phyloP scores from a whole-genome alignment of 2,113 vertebrate species.

The Amphilophus citrinellus region DNA sequence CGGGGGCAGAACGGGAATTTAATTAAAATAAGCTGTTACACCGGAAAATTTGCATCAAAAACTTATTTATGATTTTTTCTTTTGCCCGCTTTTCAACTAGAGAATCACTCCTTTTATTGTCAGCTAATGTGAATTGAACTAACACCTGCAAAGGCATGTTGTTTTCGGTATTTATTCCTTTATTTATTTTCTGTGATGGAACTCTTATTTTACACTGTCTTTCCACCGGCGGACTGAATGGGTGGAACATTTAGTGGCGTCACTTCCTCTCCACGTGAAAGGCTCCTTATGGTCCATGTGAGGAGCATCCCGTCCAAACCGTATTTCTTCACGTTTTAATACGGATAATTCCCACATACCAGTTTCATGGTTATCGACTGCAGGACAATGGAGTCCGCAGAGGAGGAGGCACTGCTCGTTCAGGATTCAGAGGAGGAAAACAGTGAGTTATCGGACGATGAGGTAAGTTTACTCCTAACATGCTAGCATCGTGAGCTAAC shows the following conservation, averaged over 20 bases:
- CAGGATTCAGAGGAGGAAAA: conserved; percentile 85
- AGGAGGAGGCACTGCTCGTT: conserved; percentile 70
- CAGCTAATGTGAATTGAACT: not conserved
- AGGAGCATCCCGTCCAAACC: fast-evolving
- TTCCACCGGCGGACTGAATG: conserved; percentile 23
- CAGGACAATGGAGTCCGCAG: conserved; percentile 66
- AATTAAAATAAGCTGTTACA: not conserved
- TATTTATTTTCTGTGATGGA: conserved; percentile 33
- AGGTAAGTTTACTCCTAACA: conserved; percentile 72
- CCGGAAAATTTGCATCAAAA: not conserved
- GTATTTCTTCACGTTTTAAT: fast-evolving
- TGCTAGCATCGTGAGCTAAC: conserved; percentile 18
- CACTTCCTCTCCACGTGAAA: conserved; percentile 68
- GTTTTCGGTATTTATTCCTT: too few species aligned
- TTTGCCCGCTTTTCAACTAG: not conserved
- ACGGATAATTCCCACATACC: fast-evolving
- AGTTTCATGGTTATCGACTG: conserved; percentile 35
- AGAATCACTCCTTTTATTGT: not conserved
- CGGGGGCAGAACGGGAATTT: not conserved
- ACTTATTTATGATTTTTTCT: not conserved
- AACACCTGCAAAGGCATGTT: too few species aligned
- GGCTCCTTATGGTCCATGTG: conserved; percentile 36
- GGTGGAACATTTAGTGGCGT: not conserved
- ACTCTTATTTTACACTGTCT: not conserved
- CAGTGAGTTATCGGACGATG: conserved; percentile 82